Evolutionary conservation across 2,888 invertebrate genomes (phyloP), one percentile per base, ranked within the genome.

Genomic region (Portevinia maculata): DNA sequence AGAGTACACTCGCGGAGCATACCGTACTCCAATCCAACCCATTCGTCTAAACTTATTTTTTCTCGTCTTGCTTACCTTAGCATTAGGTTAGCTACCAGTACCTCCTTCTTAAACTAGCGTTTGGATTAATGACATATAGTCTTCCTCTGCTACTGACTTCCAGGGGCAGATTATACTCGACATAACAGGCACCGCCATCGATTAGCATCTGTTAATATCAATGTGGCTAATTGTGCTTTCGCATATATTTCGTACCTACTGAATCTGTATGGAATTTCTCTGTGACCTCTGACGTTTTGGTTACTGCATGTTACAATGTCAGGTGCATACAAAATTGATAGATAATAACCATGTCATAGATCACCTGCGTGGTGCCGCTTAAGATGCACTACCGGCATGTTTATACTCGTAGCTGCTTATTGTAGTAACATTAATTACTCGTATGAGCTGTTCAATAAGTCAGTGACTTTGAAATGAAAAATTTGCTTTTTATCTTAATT

Each of bases 261-360:
- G 2, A 3, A 48, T 48, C 19, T 52, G 3, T 32, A 9, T 52
- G 1, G 17, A 32, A 30, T 13, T 50, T 53, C 17, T 19, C 15
- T 37, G 19, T 57, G 28, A 52, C 32, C 34, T 53, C 34, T 59
- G 59, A 59, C 41, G 2, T 41, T 13, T 17, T 15, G 0, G 19
- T 44, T n/a, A 1, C 32, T 52, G 32, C 13, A 32, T n/a, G 5
- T n/a, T 7, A 52, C 11, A 11, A 52, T 17, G 24, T 13, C 11
- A 39, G 0, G 24, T 15, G 15, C n/a, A 30, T 11, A 17, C 19
- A 32, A 13, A 4, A n/a, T 17, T 59, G 28, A 41, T 30, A 30
- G 28, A 44, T 41, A 30, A 13, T 30, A 44, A 59, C 41, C 17
- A 59, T 24, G 41, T 28, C 17, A 17, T 59, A 17, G 41, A 59